These are phyloP conservation scores for Dascillus cervinus DNA, from an alignment of 2,888 invertebrate genomes.

Conservation along the genomic window DNA sequence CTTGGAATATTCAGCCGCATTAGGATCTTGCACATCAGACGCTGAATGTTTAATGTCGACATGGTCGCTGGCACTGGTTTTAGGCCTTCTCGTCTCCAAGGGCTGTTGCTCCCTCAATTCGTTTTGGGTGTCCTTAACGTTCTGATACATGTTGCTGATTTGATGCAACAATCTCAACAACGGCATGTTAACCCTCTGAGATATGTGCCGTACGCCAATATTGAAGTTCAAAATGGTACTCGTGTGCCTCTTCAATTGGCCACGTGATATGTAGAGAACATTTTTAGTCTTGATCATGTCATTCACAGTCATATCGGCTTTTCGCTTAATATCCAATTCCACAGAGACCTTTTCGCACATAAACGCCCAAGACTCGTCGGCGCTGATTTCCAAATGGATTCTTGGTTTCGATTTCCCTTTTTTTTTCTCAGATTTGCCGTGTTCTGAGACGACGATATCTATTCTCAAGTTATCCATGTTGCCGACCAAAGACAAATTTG, in stretches of 20 bases:
- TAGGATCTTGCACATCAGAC: constrained; percentile 56
- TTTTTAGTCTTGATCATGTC: constrained; percentile 77
- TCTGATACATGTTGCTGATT: constrained; percentile 96
- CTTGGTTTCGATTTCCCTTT: constrained; percentile 43
- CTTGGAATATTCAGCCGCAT: constrained; percentile 43
- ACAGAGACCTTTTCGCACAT: constrained; percentile 86
- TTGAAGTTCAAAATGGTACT: constrained; percentile 89
- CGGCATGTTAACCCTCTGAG: constrained; percentile 96
- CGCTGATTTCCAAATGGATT: constrained; percentile 34
- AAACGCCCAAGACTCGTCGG: constrained; percentile 79
- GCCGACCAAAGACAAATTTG: constrained; percentile 74
- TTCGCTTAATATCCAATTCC: constrained; percentile 82
- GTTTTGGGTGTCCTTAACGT: constrained; percentile 88
- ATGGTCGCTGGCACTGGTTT: constrained; percentile 39
- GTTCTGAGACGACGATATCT: constrained; percentile 91
- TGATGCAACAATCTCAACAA: constrained; percentile 85
- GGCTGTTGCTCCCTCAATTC: constrained; percentile 73
- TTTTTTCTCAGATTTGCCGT: constrained; percentile 58
- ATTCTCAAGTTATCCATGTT: constrained; percentile 84
- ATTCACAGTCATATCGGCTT: constrained; percentile 83
- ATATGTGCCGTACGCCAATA: constrained; percentile 75
- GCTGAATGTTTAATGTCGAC: constrained; percentile 51
- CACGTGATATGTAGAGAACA: constrained; percentile 77
- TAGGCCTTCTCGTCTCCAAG: constrained; percentile 37
- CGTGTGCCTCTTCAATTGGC: constrained; percentile 83